These are phyloP conservation scores for Ashinkailepas kermadecensis DNA, from an alignment of 2,888 invertebrate genomes.

Conservation along the genomic window DNA sequence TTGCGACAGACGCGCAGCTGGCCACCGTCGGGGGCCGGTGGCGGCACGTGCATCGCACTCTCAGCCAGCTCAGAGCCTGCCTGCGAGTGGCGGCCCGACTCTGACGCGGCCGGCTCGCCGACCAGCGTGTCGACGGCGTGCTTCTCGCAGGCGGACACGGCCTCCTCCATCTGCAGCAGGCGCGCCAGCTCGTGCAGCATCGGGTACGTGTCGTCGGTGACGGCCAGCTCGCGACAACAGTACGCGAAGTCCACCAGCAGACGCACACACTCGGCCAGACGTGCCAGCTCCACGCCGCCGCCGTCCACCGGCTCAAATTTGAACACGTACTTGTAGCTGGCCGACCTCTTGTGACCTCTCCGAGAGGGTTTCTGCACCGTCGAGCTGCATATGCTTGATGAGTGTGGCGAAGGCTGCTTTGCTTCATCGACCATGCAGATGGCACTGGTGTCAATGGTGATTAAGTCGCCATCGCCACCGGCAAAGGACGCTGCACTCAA, in stretches of 20 bases:
- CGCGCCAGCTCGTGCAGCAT: neutral
- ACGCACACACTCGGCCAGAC: neutral
- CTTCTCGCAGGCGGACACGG: neutral
- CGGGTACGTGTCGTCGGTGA: neutral
- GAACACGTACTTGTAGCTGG: neutral
- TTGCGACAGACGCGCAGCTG: constrained; percentile 1
- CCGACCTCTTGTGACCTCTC: neutral
- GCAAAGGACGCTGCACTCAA: neutral
- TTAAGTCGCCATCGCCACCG: neutral
- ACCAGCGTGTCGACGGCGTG: constrained; percentile 13
- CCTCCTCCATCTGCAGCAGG: constrained; percentile 15
- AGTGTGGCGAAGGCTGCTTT: neutral
- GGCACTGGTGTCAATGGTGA: neutral
- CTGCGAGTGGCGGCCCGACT: neutral
- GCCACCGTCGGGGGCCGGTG: neutral
- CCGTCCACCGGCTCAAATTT: neutral
- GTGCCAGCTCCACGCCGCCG: neutral
- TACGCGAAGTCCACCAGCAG: constrained; percentile 8
- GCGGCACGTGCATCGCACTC: neutral
- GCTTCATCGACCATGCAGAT: neutral
- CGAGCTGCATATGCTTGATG: neutral
- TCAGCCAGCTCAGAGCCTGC: neutral
- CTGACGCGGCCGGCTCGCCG: neutral
- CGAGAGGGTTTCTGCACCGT: neutral
- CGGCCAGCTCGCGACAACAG: neutral